Conservation (phyloP, 92 coral and sea anemone species). For the Epizoanthus ramosus region DNA sequence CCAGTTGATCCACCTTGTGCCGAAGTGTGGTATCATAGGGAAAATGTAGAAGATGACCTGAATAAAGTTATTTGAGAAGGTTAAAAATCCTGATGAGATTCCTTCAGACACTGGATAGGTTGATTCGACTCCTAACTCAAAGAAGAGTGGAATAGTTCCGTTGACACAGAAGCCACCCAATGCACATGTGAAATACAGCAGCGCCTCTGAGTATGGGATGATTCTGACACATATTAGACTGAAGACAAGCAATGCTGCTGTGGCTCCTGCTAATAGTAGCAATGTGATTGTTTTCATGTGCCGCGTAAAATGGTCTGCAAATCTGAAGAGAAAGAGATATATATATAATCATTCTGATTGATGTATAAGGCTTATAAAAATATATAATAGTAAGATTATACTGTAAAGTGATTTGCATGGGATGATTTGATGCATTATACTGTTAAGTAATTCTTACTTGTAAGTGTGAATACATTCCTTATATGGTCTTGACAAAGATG, state of each 20-base stretch:
- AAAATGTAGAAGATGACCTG: slow-evolving; percentile 89
- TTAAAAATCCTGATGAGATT: slow-evolving; percentile 82
- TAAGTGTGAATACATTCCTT: too few relatives aligned
- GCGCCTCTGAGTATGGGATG: slow-evolving; percentile 62
- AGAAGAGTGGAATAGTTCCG: slow-evolving; percentile 93
- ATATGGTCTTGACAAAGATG: too few relatives aligned
- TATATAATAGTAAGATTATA: too few relatives aligned
- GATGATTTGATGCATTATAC: background rate
- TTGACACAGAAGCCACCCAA: slow-evolving; percentile 88
- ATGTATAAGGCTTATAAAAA: too few relatives aligned
- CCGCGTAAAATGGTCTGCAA: slow-evolving; percentile 89
- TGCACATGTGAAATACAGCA: slow-evolving; percentile 77
- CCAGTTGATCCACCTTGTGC: slow-evolving; percentile 93
- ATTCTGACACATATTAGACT: slow-evolving; percentile 71
- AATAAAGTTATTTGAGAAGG: slow-evolving; percentile 88
- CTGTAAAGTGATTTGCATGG: too few relatives aligned
- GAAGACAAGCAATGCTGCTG: slow-evolving; percentile 71
- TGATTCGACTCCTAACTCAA: slow-evolving; percentile 89
- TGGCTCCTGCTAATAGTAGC: slow-evolving; percentile 75
- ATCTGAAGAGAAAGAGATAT: slow-evolving; percentile 50
- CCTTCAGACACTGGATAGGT: slow-evolving; percentile 96
- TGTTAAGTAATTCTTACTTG: too few relatives aligned
- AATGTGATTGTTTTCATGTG: slow-evolving; percentile 85
- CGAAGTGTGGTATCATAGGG: slow-evolving; percentile 84
- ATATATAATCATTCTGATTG: background rate